A percentile compares a stretch with the other conserved stretches of the same genome.
phyloP scores from a whole-genome alignment of 2,888 invertebrate species.

The Anodontia alba region DNA sequence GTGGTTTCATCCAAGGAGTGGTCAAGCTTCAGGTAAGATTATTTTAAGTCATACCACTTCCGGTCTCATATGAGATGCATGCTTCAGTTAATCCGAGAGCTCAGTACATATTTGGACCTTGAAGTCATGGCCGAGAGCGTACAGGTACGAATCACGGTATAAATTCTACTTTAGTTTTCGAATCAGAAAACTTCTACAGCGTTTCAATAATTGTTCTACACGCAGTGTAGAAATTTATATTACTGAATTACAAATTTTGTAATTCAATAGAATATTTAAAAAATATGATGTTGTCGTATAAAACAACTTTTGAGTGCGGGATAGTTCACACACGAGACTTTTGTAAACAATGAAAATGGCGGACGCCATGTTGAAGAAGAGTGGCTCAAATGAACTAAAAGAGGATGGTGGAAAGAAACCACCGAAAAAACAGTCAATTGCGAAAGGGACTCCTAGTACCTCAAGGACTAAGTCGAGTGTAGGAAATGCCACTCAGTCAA shows the following conservation, averaged over 20 bases:
- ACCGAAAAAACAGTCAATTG: not conserved
- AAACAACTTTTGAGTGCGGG: not conserved
- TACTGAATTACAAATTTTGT: not conserved
- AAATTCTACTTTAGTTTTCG: not conserved
- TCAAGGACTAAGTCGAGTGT: not conserved
- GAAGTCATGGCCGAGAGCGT: not conserved
- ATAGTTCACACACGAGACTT: not conserved
- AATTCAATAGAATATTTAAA: not conserved
- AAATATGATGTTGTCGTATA: not conserved
- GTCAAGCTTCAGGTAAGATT: too few species aligned
- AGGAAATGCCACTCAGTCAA: too few species aligned
- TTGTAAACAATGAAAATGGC: not conserved
- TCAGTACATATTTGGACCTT: not conserved
- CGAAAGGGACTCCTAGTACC: not conserved
- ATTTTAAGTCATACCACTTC: constrained; percentile 2
- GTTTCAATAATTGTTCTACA: not conserved
- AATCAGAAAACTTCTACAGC: not conserved
- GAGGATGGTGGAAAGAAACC: not conserved
- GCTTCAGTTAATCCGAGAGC: constrained; percentile 5
- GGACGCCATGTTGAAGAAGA: not conserved
- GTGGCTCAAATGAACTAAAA: not conserved
- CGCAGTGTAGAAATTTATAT: not conserved
- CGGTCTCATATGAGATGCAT: not conserved
- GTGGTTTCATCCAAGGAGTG: too few species aligned
- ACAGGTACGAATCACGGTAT: not conserved